Base-by-base conservation (phyloP, 2,797 vertebrate genomes). In the Parauchenoglanis punctatus region DNA sequence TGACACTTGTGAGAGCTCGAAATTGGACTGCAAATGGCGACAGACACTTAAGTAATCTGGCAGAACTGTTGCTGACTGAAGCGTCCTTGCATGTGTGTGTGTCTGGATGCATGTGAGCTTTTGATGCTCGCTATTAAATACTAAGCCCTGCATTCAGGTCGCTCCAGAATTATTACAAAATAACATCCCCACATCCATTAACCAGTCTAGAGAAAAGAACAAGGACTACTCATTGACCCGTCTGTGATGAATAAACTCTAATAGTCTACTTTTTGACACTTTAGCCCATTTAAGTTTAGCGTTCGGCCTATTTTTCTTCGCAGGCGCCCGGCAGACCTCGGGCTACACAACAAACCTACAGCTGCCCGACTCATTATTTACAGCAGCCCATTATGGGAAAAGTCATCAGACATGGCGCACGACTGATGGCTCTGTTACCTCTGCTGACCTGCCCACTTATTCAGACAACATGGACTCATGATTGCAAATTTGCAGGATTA, bases 41-140 rank as follows among this genome's bases (percentile, higher is more conserved):
- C 81, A 82, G 73, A 84, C 84, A 87, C 61, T 81, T 88, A 70
- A 72, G 59, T 81, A 82, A 86, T 87, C 31, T 63, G 87, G 85
- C 85, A 85, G 75, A 81, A 89, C 40, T 76, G 76, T 44, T 61
- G 81, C 61, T 73, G 46, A 76, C 70, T 85, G 68, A 63, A 82
- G 35, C 7, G 28, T 58, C 63, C 61, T 83, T 17, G 6, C 15
- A 15, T n/a, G 54, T 52, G 73, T 52, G 46, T 61, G 44, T 75
- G 67, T 81, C 18, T 59, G 63, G 20, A 31, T 83, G 12, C 52
- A 52, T 85, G 63, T 56, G 46, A 46, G 56, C 31, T 1, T 44
- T 20, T 81, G 78, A 81, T 49, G 20, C 44, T 18, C 28, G 15
- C 59, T 67, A 31, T 31, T 67, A 20, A 76, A 61, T n/a, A 17